Percentiles rank a stretch among this genome's conserved stretches.
These are phyloP conservation scores for Parascotia fuliginaria DNA, from an alignment of 2,888 invertebrate species.

Conservation along the genomic window DNA sequence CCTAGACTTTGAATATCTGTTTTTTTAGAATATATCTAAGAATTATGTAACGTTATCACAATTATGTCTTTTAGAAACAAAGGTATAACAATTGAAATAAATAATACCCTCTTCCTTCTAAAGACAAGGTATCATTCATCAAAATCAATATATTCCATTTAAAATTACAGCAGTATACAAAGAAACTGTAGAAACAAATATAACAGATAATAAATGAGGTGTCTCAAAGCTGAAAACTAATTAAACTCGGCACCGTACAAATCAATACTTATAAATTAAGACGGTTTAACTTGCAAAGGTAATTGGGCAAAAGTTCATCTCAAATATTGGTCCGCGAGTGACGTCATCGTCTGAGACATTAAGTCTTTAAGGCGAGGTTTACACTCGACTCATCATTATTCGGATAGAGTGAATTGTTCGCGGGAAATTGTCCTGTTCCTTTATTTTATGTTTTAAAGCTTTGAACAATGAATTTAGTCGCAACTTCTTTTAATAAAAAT, in stretches of 20 bases:
- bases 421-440: conserved; percentile 21
- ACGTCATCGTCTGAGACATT: conserved; percentile 49
- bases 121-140: conserved; percentile 22
- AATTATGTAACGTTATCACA: too few relatives aligned
- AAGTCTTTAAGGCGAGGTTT: conserved; percentile 44
- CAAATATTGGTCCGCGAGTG: conserved; percentile 73
- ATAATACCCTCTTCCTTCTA: conserved; percentile 11
- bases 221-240: conserved; percentile 76
- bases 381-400: conserved; percentile 33
- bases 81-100: conserved; percentile 6
- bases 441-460: conserved; percentile 29
- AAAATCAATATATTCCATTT: conserved; percentile 35
- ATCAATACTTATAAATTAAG: conserved; percentile 83
- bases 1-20: too few relatives aligned
- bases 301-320: conserved; percentile 77
- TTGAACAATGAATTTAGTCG: neutral
- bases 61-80: conserved; percentile 15
- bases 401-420: conserved; percentile 29
- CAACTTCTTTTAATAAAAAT: neutral
- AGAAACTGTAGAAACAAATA: conserved; percentile 45
- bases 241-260: conserved; percentile 74
- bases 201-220: conserved; percentile 74
- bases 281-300: conserved; percentile 76
- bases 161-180: conserved; percentile 29
- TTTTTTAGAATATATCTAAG: too few relatives aligned